Percentiles rank a stretch among this genome's conserved stretches.
Evolutionary conservation across 53 echinoderm and acorn worm species (phyloP).

Genomic region (Holothuria leucospilota): DNA sequence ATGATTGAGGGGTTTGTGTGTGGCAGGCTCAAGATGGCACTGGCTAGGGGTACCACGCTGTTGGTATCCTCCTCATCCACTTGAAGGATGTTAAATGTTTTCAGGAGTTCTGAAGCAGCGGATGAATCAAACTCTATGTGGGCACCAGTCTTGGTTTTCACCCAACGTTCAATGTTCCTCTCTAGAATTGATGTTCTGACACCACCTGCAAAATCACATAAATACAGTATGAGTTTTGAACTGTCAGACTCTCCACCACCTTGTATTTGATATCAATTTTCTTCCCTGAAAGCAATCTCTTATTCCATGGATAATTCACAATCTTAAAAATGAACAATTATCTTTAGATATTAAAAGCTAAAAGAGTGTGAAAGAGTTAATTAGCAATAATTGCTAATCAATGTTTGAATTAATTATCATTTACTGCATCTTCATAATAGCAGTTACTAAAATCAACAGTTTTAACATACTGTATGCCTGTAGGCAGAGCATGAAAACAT

Average conservation of each 20-base stretch:
- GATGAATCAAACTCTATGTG: slow-evolving; percentile 78
- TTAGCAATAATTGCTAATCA: no score
- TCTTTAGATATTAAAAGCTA: no score
- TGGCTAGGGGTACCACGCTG: slow-evolving; percentile 69
- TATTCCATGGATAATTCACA: no score
- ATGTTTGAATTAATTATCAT: no score
- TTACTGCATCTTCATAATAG: no score
- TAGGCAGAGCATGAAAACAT: no score
- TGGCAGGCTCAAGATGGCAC: slow-evolving; percentile 82
- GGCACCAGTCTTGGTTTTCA: slow-evolving; percentile 72
- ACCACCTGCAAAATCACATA: slow-evolving; percentile 66
- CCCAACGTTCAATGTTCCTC: slow-evolving; percentile 86
- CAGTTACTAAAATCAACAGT: no score
- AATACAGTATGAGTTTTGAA: neutral
- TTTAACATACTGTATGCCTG: no score
- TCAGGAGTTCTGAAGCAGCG: slow-evolving; percentile 75
- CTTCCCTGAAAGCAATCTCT: no score
- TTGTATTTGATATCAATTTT: no score
- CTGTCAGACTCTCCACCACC: neutral
- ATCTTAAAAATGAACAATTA: no score
- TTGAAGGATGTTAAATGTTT: slow-evolving; percentile 77
- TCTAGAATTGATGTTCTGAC: slow-evolving; percentile 72
- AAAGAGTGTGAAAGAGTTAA: no score
- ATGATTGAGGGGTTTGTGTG: slow-evolving; percentile 80
- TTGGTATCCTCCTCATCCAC: slow-evolving; percentile 72